Conservation (phyloP, 2,888 invertebrate species). For the Harpalus rufipes region DNA sequence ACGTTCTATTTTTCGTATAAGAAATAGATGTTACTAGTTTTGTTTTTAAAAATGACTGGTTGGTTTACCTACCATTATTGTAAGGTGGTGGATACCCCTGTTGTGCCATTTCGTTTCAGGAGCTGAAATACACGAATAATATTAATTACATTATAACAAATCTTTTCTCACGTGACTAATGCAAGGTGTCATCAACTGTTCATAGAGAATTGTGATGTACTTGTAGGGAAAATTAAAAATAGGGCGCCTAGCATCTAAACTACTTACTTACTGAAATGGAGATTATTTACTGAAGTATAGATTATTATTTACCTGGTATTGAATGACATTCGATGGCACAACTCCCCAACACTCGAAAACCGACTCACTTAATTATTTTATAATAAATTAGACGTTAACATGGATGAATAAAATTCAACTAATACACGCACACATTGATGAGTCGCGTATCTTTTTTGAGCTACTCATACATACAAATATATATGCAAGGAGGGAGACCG, state of each 20-base stretch:
- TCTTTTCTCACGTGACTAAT: conserved; percentile 25
- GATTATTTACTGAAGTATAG: conserved; percentile 4
- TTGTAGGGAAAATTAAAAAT: conserved; percentile 40
- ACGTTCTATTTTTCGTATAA: not conserved
- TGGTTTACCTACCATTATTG: conserved; percentile 52
- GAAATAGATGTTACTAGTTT: not conserved
- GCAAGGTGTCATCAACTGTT: conserved; percentile 13
- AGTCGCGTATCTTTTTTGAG: conserved; percentile 47
- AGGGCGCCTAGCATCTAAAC: not conserved
- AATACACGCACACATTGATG: conserved; percentile 30
- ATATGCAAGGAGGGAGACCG: not conserved
- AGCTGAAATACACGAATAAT: conserved; percentile 42
- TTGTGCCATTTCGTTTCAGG: conserved; percentile 58
- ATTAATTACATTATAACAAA: conserved; percentile 14
- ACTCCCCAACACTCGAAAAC: conserved; percentile 18
- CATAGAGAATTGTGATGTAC: not conserved
- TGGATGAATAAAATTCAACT: conserved; percentile 45
- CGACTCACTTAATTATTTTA: conserved; percentile 33
- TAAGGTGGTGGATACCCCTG: conserved; percentile 61
- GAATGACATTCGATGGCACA: conserved; percentile 28
- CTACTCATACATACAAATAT: conserved; percentile 50
- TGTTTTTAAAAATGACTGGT: not conserved
- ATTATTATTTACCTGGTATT: conserved; percentile 25
- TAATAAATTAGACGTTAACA: conserved; percentile 47
- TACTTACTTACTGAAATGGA: not conserved